Conservation (phyloP, 2,113 vertebrate species). For the Tachysurus fulvidraco region DNA sequence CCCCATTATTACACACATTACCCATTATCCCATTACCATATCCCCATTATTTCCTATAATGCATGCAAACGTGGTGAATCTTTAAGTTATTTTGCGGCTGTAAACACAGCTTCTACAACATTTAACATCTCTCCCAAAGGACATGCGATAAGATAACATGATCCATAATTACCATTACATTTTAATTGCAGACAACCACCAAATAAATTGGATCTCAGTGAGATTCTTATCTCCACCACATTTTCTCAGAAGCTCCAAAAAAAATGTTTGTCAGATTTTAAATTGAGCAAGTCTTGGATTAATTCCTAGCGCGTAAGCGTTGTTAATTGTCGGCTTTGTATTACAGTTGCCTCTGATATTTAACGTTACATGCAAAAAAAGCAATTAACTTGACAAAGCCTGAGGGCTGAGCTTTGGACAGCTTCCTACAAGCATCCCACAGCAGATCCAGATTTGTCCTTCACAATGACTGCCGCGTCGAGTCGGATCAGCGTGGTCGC, state of each 20-base stretch:
- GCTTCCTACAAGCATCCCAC: constrained; percentile 1
- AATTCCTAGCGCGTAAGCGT: neutral
- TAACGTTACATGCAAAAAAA: constrained; percentile 38
- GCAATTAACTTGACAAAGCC: constrained; percentile 47
- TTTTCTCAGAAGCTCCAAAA: neutral
- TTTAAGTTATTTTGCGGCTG: neutral
- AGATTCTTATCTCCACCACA: neutral
- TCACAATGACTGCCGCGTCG: constrained; percentile 4
- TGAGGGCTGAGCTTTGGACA: constrained; percentile 21
- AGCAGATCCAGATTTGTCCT: constrained; percentile 32
- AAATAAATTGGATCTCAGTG: neutral
- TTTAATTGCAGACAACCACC: neutral
- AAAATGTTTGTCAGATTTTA: neutral
- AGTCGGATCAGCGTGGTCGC: constrained; percentile 18
- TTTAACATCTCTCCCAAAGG: neutral
- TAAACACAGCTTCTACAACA: neutral
- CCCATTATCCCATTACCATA: too few relatives aligned
- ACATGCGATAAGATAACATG: neutral
- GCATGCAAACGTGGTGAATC: neutral
- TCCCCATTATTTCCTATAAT: neutral
- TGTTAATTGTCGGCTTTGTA: constrained; percentile 18
- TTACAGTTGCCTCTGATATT: constrained; percentile 32
- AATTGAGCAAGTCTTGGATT: neutral
- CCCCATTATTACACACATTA: neutral
- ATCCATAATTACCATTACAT: neutral